phyloP scores from a whole-genome alignment of 2,797 vertebrate species.

The Arctocebus calabarensis region DNA sequence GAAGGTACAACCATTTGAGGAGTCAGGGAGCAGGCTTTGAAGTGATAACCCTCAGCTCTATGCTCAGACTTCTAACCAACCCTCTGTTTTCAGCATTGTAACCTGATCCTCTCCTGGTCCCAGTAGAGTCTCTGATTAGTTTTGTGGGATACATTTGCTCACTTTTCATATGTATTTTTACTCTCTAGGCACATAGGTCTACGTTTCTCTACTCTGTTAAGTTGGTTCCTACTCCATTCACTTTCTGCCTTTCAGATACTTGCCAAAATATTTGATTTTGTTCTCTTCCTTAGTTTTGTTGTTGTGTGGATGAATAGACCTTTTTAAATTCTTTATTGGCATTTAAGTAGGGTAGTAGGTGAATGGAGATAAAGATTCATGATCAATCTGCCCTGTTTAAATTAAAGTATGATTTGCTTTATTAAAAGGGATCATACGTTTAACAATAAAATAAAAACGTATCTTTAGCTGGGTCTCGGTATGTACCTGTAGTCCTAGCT shows the following conservation, averaged over 20 bases:
- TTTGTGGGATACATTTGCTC: neutral
- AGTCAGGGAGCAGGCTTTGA: neutral
- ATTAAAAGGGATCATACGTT: no score
- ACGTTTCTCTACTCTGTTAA: neutral
- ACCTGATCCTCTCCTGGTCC: neutral
- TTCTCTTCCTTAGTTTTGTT: neutral
- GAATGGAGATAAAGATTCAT: neutral
- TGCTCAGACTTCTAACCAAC: neutral
- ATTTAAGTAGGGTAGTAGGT: slow-evolving; percentile 33
- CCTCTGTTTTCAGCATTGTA: no score
- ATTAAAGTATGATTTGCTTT: neutral
- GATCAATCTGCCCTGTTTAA: neutral
- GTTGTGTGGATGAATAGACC: neutral
- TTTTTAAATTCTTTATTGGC: neutral
- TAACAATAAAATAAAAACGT: no score
- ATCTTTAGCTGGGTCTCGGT: neutral
- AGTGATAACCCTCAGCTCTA: no score
- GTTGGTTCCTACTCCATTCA: neutral
- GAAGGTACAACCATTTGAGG: neutral
- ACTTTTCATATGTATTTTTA: neutral
- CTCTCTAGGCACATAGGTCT: neutral
- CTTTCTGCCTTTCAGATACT: slow-evolving; percentile 18
- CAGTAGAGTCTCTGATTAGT: neutral
- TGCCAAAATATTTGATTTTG: neutral
- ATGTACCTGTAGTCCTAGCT: neutral